phyloP scores from a whole-genome alignment of 2,888 invertebrate species.

The Entomobrya multifasciata region DNA sequence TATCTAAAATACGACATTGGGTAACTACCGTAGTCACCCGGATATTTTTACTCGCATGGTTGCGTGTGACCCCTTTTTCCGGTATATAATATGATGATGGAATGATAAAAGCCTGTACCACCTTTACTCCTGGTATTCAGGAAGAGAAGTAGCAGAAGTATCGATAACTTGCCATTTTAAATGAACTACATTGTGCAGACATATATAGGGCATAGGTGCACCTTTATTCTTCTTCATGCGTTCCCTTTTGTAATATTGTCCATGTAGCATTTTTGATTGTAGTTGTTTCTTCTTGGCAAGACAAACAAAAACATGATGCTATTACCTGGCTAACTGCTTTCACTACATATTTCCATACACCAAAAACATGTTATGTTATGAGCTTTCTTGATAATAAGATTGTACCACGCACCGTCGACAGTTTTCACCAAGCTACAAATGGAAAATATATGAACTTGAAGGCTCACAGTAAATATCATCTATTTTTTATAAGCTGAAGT shows the following conservation, averaged over 20 bases:
- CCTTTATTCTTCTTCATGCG: background rate
- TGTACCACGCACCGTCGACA: background rate
- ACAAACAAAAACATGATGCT: too few species aligned
- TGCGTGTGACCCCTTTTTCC: slow-evolving; percentile 75
- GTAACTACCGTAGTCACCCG: slow-evolving; percentile 49
- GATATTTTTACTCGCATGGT: slow-evolving; percentile 44
- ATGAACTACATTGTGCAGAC: background rate
- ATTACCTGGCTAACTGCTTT: too few species aligned
- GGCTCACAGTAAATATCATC: too few species aligned
- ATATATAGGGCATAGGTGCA: background rate
- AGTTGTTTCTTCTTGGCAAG: too few species aligned
- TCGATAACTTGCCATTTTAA: background rate
- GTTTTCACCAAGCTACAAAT: background rate
- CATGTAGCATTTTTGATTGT: too few species aligned
- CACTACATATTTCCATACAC: too few species aligned
- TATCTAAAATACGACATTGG: slow-evolving; percentile 51
- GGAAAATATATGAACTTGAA: background rate
- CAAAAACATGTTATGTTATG: too few species aligned
- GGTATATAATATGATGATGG: slow-evolving; percentile 24
- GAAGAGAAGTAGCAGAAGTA: background rate
- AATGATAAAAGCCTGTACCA: slow-evolving; percentile 22
- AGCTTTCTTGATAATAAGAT: background rate
- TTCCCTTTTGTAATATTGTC: background rate
- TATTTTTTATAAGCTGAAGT: too few species aligned
- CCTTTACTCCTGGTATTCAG: slow-evolving; percentile 7